phyloP scores from a whole-genome alignment of 2,888 invertebrate species.

The Amblyteles armatorius region DNA sequence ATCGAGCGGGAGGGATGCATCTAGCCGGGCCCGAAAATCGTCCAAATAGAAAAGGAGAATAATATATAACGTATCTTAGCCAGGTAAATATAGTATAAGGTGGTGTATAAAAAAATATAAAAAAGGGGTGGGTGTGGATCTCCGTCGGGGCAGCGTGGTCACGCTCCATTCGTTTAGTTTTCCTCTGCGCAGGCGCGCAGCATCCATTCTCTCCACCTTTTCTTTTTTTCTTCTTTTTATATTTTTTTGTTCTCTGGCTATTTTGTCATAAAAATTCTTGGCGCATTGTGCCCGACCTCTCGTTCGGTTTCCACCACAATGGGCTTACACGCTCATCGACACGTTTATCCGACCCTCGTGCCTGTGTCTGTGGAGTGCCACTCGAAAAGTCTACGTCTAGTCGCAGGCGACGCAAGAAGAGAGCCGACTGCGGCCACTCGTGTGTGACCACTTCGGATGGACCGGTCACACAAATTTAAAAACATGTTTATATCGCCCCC shows the following conservation, averaged over 20 bases:
- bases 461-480: conserved; percentile 47
- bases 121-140: conserved; percentile 62
- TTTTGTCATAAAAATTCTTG: conserved; percentile 72
- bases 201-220: conserved; percentile 24
- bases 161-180: conserved; percentile 40
- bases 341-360: not conserved
- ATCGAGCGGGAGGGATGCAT: conserved; percentile 49
- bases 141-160: conserved; percentile 47
- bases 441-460: conserved; percentile 24
- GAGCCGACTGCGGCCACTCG: conserved; percentile 14
- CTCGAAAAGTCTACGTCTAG: conserved; percentile 17
- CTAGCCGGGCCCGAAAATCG: conserved; percentile 64
- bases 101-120: conserved; percentile 16
- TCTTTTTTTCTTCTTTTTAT: conserved; percentile 18
- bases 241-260: conserved; percentile 54
- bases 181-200: conserved; percentile 30
- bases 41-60: conserved; percentile 68
- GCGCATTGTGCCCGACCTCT: conserved; percentile 56
- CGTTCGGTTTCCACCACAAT: conserved; percentile 54
- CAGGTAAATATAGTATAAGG: conserved; percentile 55
- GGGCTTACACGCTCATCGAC: conserved; percentile 60
- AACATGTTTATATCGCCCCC: conserved; percentile 40
- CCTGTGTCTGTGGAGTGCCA: conserved; percentile 17
- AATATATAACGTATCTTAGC: conserved; percentile 63
- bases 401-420: not conserved